Percentiles rank a stretch among this genome's conserved stretches.
Conservation (phyloP, 2,888 invertebrate species). For the Spodoptera exigua region DNA sequence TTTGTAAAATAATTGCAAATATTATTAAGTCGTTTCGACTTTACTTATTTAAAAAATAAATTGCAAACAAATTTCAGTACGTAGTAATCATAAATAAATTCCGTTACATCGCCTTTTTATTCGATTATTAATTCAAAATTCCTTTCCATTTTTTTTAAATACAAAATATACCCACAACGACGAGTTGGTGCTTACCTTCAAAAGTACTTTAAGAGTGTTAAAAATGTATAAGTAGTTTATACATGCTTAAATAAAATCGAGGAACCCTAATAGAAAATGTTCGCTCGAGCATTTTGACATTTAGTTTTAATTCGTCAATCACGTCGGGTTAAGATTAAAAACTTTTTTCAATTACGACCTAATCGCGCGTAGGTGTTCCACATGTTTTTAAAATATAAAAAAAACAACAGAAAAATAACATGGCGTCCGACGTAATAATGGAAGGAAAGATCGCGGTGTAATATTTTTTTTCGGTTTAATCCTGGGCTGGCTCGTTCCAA, state of each 20-base stretch:
- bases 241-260: background rate
- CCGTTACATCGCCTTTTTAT: no score
- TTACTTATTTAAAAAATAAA: no score
- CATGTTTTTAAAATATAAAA: slow-evolving; percentile 36
- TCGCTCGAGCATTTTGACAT: slow-evolving; percentile 39
- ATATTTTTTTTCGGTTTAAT: slow-evolving; percentile 66
- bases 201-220: no score
- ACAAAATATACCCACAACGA: no score
- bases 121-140: no score
- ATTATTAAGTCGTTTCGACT: no score
- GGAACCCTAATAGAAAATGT: slow-evolving; percentile 20
- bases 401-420: slow-evolving; percentile 31
- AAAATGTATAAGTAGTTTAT: no score
- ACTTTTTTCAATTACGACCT: slow-evolving; percentile 45
- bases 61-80: no score
- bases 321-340: slow-evolving; percentile 45
- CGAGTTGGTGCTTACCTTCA: no score
- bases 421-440: slow-evolving; percentile 52
- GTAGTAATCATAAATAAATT: no score
- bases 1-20: no score
- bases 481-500: slow-evolving; percentile 74
- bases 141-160: no score
- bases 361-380: slow-evolving; percentile 53
- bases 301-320: slow-evolving; percentile 52
- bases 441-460: slow-evolving; percentile 56